phyloP scores from a whole-genome alignment of 2,888 invertebrate species.

The Ischnura elegans region DNA sequence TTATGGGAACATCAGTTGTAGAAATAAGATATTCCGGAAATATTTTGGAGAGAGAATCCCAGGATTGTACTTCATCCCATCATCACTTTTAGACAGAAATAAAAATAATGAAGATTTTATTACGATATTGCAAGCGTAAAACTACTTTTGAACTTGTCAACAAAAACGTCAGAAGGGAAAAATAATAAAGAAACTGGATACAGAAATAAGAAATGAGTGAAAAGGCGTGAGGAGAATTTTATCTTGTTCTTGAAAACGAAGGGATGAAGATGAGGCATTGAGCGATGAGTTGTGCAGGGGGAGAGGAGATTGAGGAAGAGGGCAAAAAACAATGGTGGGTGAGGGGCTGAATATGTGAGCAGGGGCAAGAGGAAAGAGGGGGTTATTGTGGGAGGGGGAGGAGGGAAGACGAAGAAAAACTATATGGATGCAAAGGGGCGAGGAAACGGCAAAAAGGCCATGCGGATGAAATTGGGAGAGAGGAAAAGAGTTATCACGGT shows the following conservation, averaged over 20 bases:
- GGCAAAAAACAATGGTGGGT: background rate
- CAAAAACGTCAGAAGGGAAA: background rate
- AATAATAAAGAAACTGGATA: no score
- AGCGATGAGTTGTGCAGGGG: constrained; percentile 1
- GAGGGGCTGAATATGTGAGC: constrained; percentile 11
- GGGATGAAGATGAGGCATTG: constrained; percentile 37
- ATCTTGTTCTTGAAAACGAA: background rate
- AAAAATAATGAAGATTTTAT: no score
- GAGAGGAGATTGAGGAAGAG: constrained; percentile 21
- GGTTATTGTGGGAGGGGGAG: background rate
- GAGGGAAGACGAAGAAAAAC: background rate
- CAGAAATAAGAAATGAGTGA: constrained; percentile 24
- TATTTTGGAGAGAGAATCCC: no score
- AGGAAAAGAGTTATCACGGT: background rate
- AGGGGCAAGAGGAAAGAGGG: background rate
- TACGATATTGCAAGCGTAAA: no score
- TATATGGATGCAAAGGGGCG: no score
- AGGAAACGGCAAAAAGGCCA: background rate
- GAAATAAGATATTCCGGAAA: no score
- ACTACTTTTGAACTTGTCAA: no score
- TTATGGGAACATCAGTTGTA: no score
- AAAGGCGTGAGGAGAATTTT: background rate
- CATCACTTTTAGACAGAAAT: no score
- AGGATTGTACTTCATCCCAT: no score
- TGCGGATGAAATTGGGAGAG: background rate